These are phyloP conservation scores for Drosophila mojavensis DNA, from an alignment of 1,140 invertebrate genomes.

Conservation along the genomic window DNA sequence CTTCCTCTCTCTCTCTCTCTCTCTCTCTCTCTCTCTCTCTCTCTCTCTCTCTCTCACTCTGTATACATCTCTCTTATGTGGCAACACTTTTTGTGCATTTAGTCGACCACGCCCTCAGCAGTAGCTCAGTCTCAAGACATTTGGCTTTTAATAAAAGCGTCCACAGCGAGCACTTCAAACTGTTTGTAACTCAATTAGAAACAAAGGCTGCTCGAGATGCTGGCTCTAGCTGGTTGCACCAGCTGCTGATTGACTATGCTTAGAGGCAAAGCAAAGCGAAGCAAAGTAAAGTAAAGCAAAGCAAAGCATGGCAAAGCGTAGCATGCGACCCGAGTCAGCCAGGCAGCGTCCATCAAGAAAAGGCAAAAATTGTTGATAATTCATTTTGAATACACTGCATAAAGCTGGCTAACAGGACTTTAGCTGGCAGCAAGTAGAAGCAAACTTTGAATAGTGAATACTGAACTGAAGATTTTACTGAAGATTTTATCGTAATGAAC, in stretches of 20 bases:
- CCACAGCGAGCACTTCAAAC: conserved; percentile 52
- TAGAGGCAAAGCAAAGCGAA: conserved; percentile 3
- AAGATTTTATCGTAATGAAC: no score
- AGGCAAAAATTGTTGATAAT: conserved; percentile 75
- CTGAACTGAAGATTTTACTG: no score
- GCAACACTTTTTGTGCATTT: neutral
- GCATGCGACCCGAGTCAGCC: conserved; percentile 10
- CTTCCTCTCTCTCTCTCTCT: no score
- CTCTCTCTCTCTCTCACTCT: no score
- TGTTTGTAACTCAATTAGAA: conserved; percentile 72
- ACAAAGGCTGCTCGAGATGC: conserved; percentile 45
- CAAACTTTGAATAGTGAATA: no score
- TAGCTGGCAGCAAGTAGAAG: neutral
- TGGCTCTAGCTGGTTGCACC: neutral
- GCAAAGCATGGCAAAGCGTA: neutral
- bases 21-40: no score
- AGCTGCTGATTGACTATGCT: conserved; percentile 18
- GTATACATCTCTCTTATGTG: neutral
- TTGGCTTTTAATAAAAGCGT: conserved; percentile 52
- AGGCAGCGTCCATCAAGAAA: conserved; percentile 35
- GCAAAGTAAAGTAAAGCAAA: no score
- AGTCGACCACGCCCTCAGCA: conserved; percentile 13
- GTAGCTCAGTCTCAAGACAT: conserved; percentile 36
- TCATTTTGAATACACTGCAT: conserved; percentile 64
- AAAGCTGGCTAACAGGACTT: neutral